A percentile compares a stretch with the other conserved stretches of the same genome.
These are phyloP conservation scores for Phrynosoma platyrhinos DNA, from an alignment of 2,113 vertebrate species.

Conservation along the genomic window DNA sequence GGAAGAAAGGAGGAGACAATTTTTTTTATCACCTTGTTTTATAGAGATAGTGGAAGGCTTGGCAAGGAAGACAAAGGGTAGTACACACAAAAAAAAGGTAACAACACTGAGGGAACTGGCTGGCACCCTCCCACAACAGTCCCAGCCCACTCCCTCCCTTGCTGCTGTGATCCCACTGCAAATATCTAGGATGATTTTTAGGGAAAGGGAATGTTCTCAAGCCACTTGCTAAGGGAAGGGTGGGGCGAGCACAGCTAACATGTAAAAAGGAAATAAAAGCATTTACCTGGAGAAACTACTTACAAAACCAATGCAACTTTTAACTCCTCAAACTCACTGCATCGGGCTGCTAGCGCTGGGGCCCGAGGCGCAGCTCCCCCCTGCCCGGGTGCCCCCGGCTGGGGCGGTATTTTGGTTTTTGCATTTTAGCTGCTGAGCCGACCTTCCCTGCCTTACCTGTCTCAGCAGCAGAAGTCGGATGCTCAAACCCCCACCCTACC, in stretches of 20 bases:
- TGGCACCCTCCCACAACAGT: not conserved
- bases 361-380: slow-evolving; percentile 49
- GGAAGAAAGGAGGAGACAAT: not conserved
- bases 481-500: slow-evolving; percentile 25
- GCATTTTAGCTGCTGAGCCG: slow-evolving; percentile 52
- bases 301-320: slow-evolving; percentile 64
- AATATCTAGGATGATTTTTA: slow-evolving; percentile 12
- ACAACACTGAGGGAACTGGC: slow-evolving; percentile 29
- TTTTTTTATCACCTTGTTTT: not conserved
- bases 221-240: slow-evolving; percentile 47
- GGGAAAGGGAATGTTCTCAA: slow-evolving; percentile 35
- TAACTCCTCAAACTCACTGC: slow-evolving; percentile 63
- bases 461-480: slow-evolving; percentile 49
- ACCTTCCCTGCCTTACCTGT: slow-evolving; percentile 61
- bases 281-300: slow-evolving; percentile 66
- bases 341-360: slow-evolving; percentile 61
- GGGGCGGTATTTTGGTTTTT: slow-evolving; percentile 35
- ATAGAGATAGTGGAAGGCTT: slow-evolving; percentile 3
- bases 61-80: not conserved
- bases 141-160: slow-evolving; percentile 2
- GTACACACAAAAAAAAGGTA: not conserved
- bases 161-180: slow-evolving; percentile 23
- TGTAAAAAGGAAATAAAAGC: slow-evolving; percentile 56
- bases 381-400: slow-evolving; percentile 41
- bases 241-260: slow-evolving; percentile 53